Base-by-base conservation (phyloP, 2,797 vertebrate species). In the Hafferia zeledoni region DNA sequence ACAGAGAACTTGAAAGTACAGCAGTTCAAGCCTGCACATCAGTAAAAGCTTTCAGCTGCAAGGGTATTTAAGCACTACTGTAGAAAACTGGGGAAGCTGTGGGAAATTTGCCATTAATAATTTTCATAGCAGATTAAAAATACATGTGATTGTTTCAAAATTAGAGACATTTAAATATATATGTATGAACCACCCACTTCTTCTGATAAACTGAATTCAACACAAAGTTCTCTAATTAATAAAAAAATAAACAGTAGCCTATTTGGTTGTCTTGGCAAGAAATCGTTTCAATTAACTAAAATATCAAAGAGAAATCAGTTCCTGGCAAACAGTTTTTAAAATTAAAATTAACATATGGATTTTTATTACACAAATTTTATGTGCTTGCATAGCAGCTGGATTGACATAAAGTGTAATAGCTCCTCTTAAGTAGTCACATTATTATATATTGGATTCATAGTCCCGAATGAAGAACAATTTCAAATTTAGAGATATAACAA, bases 281-380 rank as follows among this genome's bases (percentile, higher is more conserved):
- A 75, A 71, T 65, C 39, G 7, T 83, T 93, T 83, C 13, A 57
- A 22, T 65, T 93, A 49, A 27, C 68, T 94, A 39, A 89, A 91
- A 72, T 55, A 74, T 3, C 23, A 50, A 63, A 89, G 23, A 85
- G 50, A 77, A 87, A 85, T 61, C 64, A 33, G 20, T 75, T 93
- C 9, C 17, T 92, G 82, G 47, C 13, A 52, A 83, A 78, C n/a
- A 76, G 46, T 65, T 95, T 78, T 87, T 37, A 65, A 87, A 83
- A 93, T 74, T 2, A 78, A 72, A 87, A 83, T 86, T 85, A 93
- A 81, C 46, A 49, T 65, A 25, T 57, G 18, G 47, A 65, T 78
- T 95, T 81, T 89, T 94, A 43, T 68, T 74, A 63, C 83, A 79
- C 55, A 89, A 75, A n/a, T 89, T 89, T 81, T 75, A 75, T 59